phyloP scores from a whole-genome alignment of 2,113 vertebrate species.

The Nerophis ophidion region DNA sequence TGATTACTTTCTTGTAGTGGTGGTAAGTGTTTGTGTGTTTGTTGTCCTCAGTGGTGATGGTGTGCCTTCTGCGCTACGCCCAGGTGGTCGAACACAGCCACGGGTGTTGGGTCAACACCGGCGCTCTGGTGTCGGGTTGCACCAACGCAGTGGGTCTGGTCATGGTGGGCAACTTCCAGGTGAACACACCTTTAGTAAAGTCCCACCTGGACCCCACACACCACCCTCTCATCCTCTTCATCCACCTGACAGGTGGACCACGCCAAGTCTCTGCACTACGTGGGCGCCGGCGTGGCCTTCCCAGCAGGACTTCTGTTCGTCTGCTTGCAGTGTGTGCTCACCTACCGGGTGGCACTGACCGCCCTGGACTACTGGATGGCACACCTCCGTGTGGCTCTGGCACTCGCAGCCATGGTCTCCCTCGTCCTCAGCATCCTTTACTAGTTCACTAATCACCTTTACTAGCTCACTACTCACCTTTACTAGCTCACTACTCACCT shows the following conservation, averaged over 20 bases:
- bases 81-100: slow-evolving; percentile 86
- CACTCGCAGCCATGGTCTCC: slow-evolving; percentile 76
- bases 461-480: too few species aligned
- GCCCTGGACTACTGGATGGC: slow-evolving; percentile 85
- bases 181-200: slow-evolving; percentile 27
- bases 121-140: slow-evolving; percentile 80
- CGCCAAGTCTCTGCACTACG: slow-evolving; percentile 85
- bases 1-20: neutral
- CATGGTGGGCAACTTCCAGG: slow-evolving; percentile 92
- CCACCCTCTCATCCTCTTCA: neutral
- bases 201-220: neutral
- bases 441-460: too few species aligned
- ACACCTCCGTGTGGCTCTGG: slow-evolving; percentile 79
- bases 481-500: too few species aligned
- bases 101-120: slow-evolving; percentile 83
- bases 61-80: slow-evolving; percentile 85
- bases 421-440: slow-evolving; percentile 89
- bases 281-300: slow-evolving; percentile 84
- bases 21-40: neutral
- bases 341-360: slow-evolving; percentile 78
- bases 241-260: slow-evolving; percentile 79
- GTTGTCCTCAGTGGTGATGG: slow-evolving; percentile 76
- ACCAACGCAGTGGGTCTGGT: slow-evolving; percentile 83
- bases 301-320: slow-evolving; percentile 83
- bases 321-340: slow-evolving; percentile 84